Evolutionary conservation across 2,797 vertebrate genomes (phyloP).

Genomic region (Toxotes lorentzi): DNA sequence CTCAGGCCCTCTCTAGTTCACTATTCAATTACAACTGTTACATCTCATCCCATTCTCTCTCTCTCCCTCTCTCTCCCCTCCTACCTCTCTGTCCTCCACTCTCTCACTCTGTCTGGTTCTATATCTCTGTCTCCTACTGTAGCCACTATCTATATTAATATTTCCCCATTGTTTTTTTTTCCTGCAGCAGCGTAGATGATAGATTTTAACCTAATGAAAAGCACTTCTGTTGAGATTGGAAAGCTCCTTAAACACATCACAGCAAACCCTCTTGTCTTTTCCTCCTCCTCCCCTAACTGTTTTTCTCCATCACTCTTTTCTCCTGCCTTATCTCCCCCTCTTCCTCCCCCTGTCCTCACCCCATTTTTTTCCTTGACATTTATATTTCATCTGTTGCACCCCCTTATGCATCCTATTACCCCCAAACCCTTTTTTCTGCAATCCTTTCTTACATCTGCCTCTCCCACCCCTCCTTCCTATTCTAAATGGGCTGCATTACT

Average conservation of each 20-base stretch:
- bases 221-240: constrained; percentile 76
- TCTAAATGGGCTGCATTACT: constrained; percentile 80
- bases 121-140: constrained; percentile 64
- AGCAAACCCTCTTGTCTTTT: constrained; percentile 40
- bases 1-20: constrained; percentile 81
- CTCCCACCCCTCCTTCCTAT: constrained; percentile 28
- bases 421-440: constrained; percentile 27
- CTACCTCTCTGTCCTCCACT: constrained; percentile 32
- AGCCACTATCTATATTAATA: constrained; percentile 76
- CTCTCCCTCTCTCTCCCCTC: constrained; percentile 7
- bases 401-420: constrained; percentile 16
- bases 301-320: constrained; percentile 3
- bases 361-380: constrained; percentile 53
- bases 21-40: constrained; percentile 83
- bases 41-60: constrained; percentile 69
- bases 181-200: constrained; percentile 69
- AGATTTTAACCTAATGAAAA: constrained; percentile 82
- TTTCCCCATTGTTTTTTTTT: constrained; percentile 68
- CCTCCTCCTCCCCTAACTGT: constrained; percentile 10
- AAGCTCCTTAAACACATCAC: constrained; percentile 75
- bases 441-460: constrained; percentile 27
- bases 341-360: constrained; percentile 24
- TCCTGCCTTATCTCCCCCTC: neutral
- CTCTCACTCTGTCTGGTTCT: constrained; percentile 45
- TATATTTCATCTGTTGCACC: constrained; percentile 39